These are phyloP conservation scores for Siniperca undulata DNA, from an alignment of 2,797 vertebrate species.

Conservation along the genomic window DNA sequence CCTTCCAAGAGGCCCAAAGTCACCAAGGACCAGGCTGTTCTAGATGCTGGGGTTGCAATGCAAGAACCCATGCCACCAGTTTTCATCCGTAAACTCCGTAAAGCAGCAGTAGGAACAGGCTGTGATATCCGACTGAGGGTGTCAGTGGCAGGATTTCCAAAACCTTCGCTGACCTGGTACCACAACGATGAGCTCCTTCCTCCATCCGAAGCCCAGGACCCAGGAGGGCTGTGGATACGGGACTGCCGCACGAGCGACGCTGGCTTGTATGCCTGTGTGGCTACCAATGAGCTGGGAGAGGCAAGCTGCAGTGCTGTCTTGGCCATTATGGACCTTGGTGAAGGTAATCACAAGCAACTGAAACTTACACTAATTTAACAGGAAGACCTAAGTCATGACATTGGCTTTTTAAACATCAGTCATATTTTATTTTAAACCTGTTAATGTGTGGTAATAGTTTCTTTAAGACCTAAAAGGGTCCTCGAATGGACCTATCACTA, in stretches of 20 bases:
- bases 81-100: slow-evolving; percentile 90
- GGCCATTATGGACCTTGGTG: slow-evolving; percentile 91
- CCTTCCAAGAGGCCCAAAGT: slow-evolving; percentile 87
- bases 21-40: slow-evolving; percentile 56
- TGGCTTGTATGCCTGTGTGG: slow-evolving; percentile 92
- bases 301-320: slow-evolving; percentile 88
- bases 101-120: slow-evolving; percentile 89
- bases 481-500: not conserved
- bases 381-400: not conserved
- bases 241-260: slow-evolving; percentile 88
- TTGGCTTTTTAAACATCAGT: not conserved
- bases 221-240: slow-evolving; percentile 91
- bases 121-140: slow-evolving; percentile 92
- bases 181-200: slow-evolving; percentile 85
- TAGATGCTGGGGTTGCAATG: slow-evolving; percentile 23
- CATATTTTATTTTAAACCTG: not conserved
- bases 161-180: slow-evolving; percentile 91
- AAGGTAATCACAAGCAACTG: slow-evolving; percentile 85
- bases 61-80: slow-evolving; percentile 73
- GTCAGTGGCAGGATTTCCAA: slow-evolving; percentile 86
- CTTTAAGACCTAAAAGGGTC: not conserved
- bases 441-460: not conserved
- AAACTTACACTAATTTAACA: not conserved
- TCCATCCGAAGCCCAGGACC: slow-evolving; percentile 80
- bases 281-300: slow-evolving; percentile 88